A percentile compares a stretch with the other conserved stretches of the same genome.
These are phyloP conservation scores for Hypomecis punctinalis DNA, from an alignment of 2,888 invertebrate genomes.

Conservation along the genomic window DNA sequence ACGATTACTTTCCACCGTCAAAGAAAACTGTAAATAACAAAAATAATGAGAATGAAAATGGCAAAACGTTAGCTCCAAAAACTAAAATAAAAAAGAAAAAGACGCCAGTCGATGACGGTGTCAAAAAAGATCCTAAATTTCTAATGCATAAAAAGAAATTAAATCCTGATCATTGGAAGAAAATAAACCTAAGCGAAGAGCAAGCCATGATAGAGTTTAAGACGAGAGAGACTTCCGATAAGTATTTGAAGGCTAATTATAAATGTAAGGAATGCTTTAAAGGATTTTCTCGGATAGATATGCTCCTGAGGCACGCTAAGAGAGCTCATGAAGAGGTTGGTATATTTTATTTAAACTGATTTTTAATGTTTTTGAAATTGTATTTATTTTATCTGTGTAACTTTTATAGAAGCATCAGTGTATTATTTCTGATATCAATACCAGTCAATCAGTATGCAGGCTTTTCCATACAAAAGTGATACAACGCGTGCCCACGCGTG, in stretches of 20 bases:
- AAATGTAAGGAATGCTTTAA: slow-evolving; percentile 71
- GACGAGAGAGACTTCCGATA: slow-evolving; percentile 55
- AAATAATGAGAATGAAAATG: slow-evolving; percentile 27
- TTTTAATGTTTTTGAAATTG: too few relatives aligned
- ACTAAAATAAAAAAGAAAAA: slow-evolving; percentile 28
- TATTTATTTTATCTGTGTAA: too few relatives aligned
- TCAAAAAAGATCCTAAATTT: slow-evolving; percentile 31
- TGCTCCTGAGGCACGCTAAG: slow-evolving; percentile 64
- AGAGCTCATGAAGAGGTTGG: slow-evolving; percentile 56
- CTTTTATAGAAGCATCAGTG: too few relatives aligned
- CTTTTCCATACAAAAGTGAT: too few relatives aligned
- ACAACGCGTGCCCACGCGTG: too few relatives aligned
- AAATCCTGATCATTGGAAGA: slow-evolving; percentile 65
- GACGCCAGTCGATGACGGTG: slow-evolving; percentile 17
- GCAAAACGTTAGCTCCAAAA: slow-evolving; percentile 19
- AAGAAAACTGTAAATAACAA: slow-evolving; percentile 22
- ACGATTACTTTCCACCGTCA: slow-evolving; percentile 29
- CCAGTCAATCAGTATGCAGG: too few relatives aligned
- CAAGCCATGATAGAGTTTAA: slow-evolving; percentile 67
- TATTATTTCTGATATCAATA: too few relatives aligned
- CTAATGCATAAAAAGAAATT: slow-evolving; percentile 50
- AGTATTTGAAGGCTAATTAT: slow-evolving; percentile 60
- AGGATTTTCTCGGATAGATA: slow-evolving; percentile 70
- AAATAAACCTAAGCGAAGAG: slow-evolving; percentile 62
- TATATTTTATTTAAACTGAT: background rate